Evolutionary conservation across 1,140 invertebrate genomes (phyloP).

Genomic region (Pseudomyrmex cubaensis): DNA sequence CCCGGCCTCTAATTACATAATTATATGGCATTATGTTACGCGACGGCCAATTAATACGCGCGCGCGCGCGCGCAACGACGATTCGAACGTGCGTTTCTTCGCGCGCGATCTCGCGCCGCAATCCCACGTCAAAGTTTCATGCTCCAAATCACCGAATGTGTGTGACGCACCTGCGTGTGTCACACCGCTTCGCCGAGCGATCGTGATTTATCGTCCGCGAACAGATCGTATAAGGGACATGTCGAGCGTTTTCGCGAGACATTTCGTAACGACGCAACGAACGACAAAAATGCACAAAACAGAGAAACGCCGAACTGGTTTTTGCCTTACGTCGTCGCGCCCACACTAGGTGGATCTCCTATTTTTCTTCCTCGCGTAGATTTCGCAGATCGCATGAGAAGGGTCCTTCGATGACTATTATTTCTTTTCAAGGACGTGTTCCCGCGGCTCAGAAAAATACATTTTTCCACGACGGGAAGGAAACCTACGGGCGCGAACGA

Average conservation of each 20-base stretch:
- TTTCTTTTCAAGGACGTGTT: slow-evolving; percentile 47
- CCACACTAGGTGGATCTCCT: not conserved
- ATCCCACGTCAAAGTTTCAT: slow-evolving; percentile 65
- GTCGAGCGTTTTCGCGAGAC: not conserved
- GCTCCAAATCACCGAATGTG: slow-evolving; percentile 48
- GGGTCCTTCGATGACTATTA: slow-evolving; percentile 48
- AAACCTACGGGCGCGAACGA: slow-evolving; percentile 53
- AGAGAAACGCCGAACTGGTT: not conserved
- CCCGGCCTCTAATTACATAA: slow-evolving; percentile 83
- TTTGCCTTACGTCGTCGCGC: not conserved
- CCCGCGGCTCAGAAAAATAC: slow-evolving; percentile 10
- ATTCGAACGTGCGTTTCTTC: slow-evolving; percentile 63
- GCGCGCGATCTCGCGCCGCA: slow-evolving; percentile 54
- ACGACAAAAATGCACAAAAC: not conserved
- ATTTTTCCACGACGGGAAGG: slow-evolving; percentile 49
- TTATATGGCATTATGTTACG: slow-evolving; percentile 83
- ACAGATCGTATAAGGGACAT: not conserved
- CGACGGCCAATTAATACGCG: slow-evolving; percentile 81
- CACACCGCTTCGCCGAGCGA: slow-evolving; percentile 67
- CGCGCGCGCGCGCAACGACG: slow-evolving; percentile 67
- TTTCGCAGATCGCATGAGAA: slow-evolving; percentile 28
- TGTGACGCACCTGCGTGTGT: slow-evolving; percentile 53
- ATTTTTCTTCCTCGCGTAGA: not conserved
- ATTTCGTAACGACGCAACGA: slow-evolving; percentile 23
- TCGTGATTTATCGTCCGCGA: slow-evolving; percentile 83